Conservation (phyloP, 2,797 vertebrate genomes). For the Psittacula derbiana region DNA sequence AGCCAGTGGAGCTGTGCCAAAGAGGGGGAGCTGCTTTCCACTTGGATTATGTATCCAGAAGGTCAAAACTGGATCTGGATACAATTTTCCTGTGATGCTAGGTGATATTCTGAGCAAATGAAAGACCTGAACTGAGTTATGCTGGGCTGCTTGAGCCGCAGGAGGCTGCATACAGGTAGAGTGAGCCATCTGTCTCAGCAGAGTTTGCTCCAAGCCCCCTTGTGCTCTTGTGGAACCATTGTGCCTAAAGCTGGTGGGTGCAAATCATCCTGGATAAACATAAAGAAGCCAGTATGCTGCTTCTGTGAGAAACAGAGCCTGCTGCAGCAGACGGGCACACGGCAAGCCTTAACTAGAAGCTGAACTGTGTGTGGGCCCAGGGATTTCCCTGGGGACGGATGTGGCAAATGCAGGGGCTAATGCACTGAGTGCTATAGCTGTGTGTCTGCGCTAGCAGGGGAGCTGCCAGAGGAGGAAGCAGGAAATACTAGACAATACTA, state of each 20-base stretch:
- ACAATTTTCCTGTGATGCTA: not conserved
- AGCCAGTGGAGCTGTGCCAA: accelerated
- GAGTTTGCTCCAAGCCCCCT: not conserved
- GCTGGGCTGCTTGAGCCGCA: not conserved
- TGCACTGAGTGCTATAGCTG: not conserved
- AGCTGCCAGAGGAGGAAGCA: constrained; percentile 28
- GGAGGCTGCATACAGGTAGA: accelerated
- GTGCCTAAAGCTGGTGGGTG: not conserved
- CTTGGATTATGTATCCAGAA: not conserved
- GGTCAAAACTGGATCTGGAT: not conserved
- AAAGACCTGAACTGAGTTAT: not conserved
- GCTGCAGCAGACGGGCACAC: not conserved
- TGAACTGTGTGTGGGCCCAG: not conserved
- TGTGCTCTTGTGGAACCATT: not conserved
- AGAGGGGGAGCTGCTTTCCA: not conserved
- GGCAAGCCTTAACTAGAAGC: not conserved
- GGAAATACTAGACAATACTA: constrained; percentile 43
- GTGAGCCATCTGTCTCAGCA: not conserved
- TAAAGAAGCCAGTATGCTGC: not conserved
- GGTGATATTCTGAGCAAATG: not conserved
- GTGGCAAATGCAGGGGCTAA: constrained; percentile 15
- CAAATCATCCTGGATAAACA: not conserved
- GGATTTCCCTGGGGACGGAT: constrained; percentile 63
- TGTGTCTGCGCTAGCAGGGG: not conserved
- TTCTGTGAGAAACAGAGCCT: not conserved